phyloP scores from a whole-genome alignment of 1,140 invertebrate genomes.

The Bombus difficillimus region DNA sequence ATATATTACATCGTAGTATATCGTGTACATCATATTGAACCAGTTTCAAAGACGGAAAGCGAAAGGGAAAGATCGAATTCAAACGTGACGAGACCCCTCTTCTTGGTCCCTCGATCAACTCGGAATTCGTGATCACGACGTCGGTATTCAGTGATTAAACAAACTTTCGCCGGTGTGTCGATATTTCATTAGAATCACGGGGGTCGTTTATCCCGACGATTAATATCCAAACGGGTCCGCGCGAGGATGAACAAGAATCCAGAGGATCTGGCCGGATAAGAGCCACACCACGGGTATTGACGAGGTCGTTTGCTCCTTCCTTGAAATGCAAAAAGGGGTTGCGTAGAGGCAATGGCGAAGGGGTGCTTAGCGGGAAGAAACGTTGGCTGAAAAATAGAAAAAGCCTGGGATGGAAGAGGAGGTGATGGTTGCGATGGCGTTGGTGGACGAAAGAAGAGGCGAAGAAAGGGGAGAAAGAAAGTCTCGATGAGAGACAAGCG shows the following conservation, averaged over 20 bases:
- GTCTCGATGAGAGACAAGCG: slow-evolving; percentile 71
- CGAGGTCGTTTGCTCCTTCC: slow-evolving; percentile 33
- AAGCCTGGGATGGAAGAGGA: slow-evolving; percentile 12
- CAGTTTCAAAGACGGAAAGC: neutral
- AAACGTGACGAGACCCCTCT: neutral
- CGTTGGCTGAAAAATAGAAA: slow-evolving; percentile 36
- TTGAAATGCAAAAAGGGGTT: slow-evolving; percentile 69
- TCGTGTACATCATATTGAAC: too few species aligned
- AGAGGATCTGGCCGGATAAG: slow-evolving; percentile 52
- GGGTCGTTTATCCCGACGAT: slow-evolving; percentile 59
- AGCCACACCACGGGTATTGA: slow-evolving; percentile 42
- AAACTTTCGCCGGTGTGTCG: slow-evolving; percentile 64
- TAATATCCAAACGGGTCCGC: slow-evolving; percentile 62
- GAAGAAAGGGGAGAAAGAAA: slow-evolving; percentile 56
- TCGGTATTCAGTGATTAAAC: slow-evolving; percentile 60
- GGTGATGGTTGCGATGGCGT: neutral
- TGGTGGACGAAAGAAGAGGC: neutral
- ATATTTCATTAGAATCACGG: slow-evolving; percentile 64
- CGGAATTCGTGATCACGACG: slow-evolving; percentile 43
- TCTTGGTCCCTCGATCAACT: slow-evolving; percentile 4
- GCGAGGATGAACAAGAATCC: slow-evolving; percentile 42
- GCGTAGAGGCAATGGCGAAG: slow-evolving; percentile 30
- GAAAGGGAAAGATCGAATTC: neutral
- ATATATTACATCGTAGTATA: too few species aligned
- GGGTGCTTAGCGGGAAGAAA: slow-evolving; percentile 34